Percentiles rank a stretch among this genome's conserved stretches.
These are phyloP conservation scores for Drosophila conformis DNA, from an alignment of 2,888 invertebrate species.

Conservation along the genomic window DNA sequence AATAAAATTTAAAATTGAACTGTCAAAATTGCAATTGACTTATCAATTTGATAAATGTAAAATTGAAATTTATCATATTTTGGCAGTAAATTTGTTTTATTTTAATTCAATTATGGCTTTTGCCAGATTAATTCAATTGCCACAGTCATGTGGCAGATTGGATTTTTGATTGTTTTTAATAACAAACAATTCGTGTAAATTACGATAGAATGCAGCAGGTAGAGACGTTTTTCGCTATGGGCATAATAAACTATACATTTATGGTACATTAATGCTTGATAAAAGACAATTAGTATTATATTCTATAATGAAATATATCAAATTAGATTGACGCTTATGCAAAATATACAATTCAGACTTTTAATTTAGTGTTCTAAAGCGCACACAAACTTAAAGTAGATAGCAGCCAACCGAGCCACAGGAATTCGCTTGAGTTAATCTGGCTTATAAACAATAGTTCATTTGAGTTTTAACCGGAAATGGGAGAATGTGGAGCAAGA, in stretches of 20 bases:
- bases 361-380: neutral
- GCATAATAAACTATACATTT: neutral
- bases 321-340: neutral
- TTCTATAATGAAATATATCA: neutral
- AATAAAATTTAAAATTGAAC: neutral
- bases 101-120: slow-evolving; percentile 1
- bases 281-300: neutral
- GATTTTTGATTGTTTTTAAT: slow-evolving; percentile 3
- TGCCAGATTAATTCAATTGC: neutral
- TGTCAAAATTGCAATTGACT: neutral
- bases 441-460: slow-evolving; percentile 77
- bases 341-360: neutral
- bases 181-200: neutral
- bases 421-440: slow-evolving; percentile 46
- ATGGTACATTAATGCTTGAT: too few relatives aligned
- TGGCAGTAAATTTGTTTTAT: neutral
- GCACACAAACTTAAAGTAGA: slow-evolving; percentile 21
- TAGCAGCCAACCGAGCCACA: slow-evolving; percentile 21
- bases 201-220: neutral
- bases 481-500: neutral
- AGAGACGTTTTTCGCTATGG: neutral
- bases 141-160: neutral
- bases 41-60: neutral
- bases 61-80: slow-evolving; percentile 8
- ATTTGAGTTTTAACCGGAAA: slow-evolving; percentile 52